phyloP scores from a whole-genome alignment of 2,113 vertebrate species.

The Camelus dromedarius region DNA sequence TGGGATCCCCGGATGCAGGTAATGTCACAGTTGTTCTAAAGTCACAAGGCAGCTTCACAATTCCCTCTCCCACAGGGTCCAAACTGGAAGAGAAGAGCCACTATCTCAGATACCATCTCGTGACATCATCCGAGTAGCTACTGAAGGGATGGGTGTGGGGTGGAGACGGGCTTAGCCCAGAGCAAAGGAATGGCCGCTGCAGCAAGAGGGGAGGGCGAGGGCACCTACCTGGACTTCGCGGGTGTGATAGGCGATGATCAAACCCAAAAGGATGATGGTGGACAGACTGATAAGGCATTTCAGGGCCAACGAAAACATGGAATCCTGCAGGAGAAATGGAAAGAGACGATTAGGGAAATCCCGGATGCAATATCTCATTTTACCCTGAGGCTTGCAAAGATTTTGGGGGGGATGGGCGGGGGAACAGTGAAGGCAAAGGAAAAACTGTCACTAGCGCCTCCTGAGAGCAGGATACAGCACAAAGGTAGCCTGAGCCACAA shows the following conservation, averaged over 20 bases:
- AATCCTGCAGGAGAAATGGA: constrained; percentile 84
- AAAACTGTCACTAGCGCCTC: neutral
- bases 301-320: constrained; percentile 92
- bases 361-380: rapidly evolving
- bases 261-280: constrained; percentile 89
- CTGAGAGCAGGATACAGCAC: neutral
- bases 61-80: neutral
- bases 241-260: constrained; percentile 91
- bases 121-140: neutral
- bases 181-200: neutral
- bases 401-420: too few relatives aligned
- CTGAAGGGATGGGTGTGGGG: rapidly evolving
- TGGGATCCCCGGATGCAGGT: neutral
- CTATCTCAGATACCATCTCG: rapidly evolving
- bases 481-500: neutral
- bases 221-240: constrained; percentile 91
- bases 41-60: neutral
- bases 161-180: neutral
- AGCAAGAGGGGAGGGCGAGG: rapidly evolving
- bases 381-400: neutral
- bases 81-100: neutral
- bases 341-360: neutral
- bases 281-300: constrained; percentile 93
- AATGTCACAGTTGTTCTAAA: neutral
- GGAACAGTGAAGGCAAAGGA: neutral